Conservation (phyloP, 2,888 invertebrate genomes). For the Scaptomyza cyrtandrae region DNA sequence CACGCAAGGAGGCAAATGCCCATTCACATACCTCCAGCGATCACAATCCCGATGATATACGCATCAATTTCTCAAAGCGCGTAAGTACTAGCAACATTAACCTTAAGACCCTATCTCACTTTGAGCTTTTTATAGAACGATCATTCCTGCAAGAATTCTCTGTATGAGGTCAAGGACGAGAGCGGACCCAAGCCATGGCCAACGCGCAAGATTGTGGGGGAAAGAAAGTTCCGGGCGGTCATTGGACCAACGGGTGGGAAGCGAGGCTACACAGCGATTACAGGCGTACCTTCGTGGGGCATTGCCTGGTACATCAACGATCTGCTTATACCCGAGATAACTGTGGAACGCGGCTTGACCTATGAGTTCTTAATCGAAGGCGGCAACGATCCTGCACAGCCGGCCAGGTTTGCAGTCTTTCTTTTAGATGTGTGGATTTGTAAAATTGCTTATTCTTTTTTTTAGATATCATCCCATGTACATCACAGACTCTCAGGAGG, state of each 20-base stretch:
- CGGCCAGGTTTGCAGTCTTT: slow-evolving; percentile 87
- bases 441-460: not conserved
- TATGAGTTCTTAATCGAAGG: slow-evolving; percentile 95
- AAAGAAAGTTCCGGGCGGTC: slow-evolving; percentile 88
- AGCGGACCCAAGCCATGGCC: slow-evolving; percentile 89
- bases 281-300: slow-evolving; percentile 93
- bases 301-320: slow-evolving; percentile 97
- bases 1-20: slow-evolving; percentile 92
- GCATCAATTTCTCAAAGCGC: slow-evolving; percentile 90
- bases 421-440: no score
- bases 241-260: slow-evolving; percentile 94
- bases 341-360: slow-evolving; percentile 93
- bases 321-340: slow-evolving; percentile 93
- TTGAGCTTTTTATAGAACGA: slow-evolving; percentile 86
- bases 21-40: slow-evolving; percentile 86
- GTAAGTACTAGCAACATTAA: slow-evolving; percentile 78
- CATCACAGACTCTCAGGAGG: slow-evolving; percentile 93
- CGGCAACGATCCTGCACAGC: slow-evolving; percentile 91
- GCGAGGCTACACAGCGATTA: slow-evolving; percentile 92
- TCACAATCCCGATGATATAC: slow-evolving; percentile 87
- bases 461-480: slow-evolving; percentile 94
- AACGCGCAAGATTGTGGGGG: slow-evolving; percentile 87
- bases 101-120: not conserved
- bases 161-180: slow-evolving; percentile 87
- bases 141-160: slow-evolving; percentile 89